Conservation (phyloP, 1,140 invertebrate species). For the Drosophila elegans region DNA sequence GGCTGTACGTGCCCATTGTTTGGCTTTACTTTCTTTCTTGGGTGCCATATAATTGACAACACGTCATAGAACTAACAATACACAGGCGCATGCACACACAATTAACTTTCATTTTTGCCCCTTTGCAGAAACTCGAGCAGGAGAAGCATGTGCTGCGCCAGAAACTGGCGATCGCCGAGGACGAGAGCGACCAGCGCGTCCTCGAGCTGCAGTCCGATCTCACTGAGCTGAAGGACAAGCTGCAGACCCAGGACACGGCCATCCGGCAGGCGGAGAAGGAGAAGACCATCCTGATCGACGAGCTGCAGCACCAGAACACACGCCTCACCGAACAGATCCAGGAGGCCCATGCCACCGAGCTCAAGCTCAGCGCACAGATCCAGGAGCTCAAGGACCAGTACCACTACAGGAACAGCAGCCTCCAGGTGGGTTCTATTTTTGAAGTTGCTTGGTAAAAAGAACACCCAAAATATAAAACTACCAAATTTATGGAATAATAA, state of each 20-base stretch:
- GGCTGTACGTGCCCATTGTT: conserved; percentile 68
- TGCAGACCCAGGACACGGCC: conserved; percentile 86
- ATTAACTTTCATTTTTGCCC: conserved; percentile 69
- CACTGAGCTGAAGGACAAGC: conserved; percentile 89
- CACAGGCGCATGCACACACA: conserved; percentile 26
- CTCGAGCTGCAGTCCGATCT: conserved; percentile 95
- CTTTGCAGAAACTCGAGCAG: conserved; percentile 94
- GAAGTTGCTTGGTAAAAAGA: neutral
- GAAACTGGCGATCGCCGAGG: conserved; percentile 92
- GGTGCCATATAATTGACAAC: conserved; percentile 38
- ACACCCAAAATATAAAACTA: too few species aligned
- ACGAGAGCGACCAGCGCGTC: conserved; percentile 95
- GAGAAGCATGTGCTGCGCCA: conserved; percentile 94
- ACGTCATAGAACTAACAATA: conserved; percentile 72
- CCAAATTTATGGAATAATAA: too few species aligned
- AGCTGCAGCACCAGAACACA: conserved; percentile 96
- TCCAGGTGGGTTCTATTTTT: conserved; percentile 85
- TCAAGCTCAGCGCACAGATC: conserved; percentile 91
- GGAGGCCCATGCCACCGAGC: conserved; percentile 92
- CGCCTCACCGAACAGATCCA: conserved; percentile 94
- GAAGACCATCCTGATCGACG: conserved; percentile 91
- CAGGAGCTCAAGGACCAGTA: conserved; percentile 94
- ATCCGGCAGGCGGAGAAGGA: conserved; percentile 91
- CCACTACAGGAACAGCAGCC: conserved; percentile 90
- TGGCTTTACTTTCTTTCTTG: conserved; percentile 67